Percentiles rank a stretch among this genome's conserved stretches.
phyloP scores from a whole-genome alignment of 2,888 invertebrate genomes.

The Acronicta alni region DNA sequence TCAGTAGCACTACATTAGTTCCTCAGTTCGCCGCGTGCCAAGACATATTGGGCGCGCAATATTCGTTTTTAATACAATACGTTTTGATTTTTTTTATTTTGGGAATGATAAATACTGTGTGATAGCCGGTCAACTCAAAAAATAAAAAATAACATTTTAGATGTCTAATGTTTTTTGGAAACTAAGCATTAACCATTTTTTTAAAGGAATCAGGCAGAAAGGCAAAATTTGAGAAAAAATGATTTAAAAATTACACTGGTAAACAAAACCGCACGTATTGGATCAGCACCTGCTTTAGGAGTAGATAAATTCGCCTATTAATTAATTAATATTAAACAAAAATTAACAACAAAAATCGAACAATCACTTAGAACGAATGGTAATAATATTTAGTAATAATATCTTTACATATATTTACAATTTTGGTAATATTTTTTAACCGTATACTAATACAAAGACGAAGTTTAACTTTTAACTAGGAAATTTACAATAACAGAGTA shows the following conservation, averaged over 20 bases:
- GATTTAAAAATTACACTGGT: constrained; percentile 50
- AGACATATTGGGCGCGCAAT: constrained; percentile 40
- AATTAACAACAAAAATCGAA: constrained; percentile 87
- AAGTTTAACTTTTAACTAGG: constrained; percentile 78
- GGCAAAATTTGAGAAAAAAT: not conserved
- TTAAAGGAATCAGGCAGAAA: not conserved
- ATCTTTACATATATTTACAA: constrained; percentile 89
- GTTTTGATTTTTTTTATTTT: constrained; percentile 56
- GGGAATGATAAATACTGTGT: constrained; percentile 55
- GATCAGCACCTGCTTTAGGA: constrained; percentile 55
- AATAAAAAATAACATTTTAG: constrained; percentile 16
- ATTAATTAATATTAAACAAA: constrained; percentile 83
- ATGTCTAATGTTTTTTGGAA: not conserved
- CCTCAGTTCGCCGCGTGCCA: not conserved
- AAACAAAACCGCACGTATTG: constrained; percentile 41
- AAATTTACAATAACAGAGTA: constrained; percentile 84
- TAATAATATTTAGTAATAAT: constrained; percentile 89
- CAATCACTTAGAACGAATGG: constrained; percentile 88
- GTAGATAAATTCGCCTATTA: constrained; percentile 57
- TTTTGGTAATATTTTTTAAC: constrained; percentile 85
- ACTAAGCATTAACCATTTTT: not conserved
- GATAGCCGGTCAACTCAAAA: constrained; percentile 30
- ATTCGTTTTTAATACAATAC: constrained; percentile 56
- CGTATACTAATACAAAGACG: constrained; percentile 86
- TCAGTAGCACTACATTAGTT: not conserved